These are phyloP conservation scores for Trinorchestia longiramus DNA, from an alignment of 1,140 invertebrate genomes.

Conservation along the genomic window DNA sequence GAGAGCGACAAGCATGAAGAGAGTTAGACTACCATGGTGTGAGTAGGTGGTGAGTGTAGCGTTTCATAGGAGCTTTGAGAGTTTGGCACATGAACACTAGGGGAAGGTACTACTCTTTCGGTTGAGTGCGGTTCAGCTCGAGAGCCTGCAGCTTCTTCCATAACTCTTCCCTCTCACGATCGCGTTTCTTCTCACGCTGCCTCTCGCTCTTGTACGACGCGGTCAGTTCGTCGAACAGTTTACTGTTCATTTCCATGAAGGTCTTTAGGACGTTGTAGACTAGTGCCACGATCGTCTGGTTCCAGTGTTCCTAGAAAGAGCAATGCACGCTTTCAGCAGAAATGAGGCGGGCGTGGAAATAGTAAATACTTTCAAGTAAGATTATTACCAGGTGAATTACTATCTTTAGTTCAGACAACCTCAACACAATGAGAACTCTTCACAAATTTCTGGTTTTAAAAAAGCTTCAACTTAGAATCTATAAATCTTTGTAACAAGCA, in stretches of 20 bases:
- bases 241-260: constrained; percentile 99
- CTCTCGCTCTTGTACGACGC: constrained; percentile 97
- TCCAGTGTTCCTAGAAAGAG: constrained; percentile 92
- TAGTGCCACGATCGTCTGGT: constrained; percentile 98
- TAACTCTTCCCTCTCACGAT: constrained; percentile 93
- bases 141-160: constrained; percentile 84
- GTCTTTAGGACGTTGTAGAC: constrained; percentile 99
- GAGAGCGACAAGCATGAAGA: neutral
- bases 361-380: neutral
- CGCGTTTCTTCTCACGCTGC: constrained; percentile 96
- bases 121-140: constrained; percentile 62
- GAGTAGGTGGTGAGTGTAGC: neutral
- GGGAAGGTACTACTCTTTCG: constrained; percentile 17
- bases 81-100: constrained; percentile 33
- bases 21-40: neutral
- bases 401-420: too few relatives aligned
- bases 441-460: too few relatives aligned
- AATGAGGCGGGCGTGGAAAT: neutral
- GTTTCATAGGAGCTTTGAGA: neutral
- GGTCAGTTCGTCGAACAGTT: constrained; percentile 98
- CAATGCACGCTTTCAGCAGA: neutral
- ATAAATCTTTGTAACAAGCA: too few relatives aligned
- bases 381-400: neutral
- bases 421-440: too few relatives aligned
- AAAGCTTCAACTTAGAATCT: too few relatives aligned